Evolutionary conservation across 37 sponge, comb jelly and placozoan genomes (phyloP), one percentile per base, ranked within the genome.

Genomic region (Mnemiopsis leidyi): DNA sequence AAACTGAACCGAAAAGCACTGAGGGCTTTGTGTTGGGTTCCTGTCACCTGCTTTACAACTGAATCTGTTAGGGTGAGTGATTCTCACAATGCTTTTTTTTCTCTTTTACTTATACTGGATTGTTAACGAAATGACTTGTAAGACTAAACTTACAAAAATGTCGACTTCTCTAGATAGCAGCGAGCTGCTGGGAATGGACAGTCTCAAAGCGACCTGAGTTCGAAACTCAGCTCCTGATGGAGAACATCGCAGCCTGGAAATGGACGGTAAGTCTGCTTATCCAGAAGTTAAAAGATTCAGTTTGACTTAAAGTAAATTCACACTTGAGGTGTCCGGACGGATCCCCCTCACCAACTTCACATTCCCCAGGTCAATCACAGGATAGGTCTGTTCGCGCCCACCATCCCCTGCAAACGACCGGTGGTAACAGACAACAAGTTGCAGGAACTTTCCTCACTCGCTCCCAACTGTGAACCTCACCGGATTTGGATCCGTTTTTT

Each of bases 201-300:
- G 90, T 85, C 0, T 21, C 90, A 0, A 38, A 85, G 29, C 32
- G 90, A 39, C 90, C 90, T 40, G 90, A 85, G 48, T 85, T 85
- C 30, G 90, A 85, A 39, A 85, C 90, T 39, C 61, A 33, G 90
- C 90, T 85, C 2, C 90, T 85, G 18, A 85, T 85, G 90, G 90
- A 85, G 61, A 85, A 40, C n/a, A 85, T 85, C 9, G 90, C 90
- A 28, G 90, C 90, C 1, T 85, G 90, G 90, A 38, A 40, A 26
- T 85, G 90, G 90, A 85, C 90, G 29, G 90, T 85, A 23, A 85
- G 61, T 85, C 1, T 48, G 13, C n/a, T n/a, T n/a, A n/a, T n/a
- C n/a, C n/a, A n/a, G n/a, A n/a, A n/a, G n/a, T n/a, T n/a, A n/a
- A n/a, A n/a, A n/a, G n/a, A n/a, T n/a, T n/a, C n/a, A n/a, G n/a